These are phyloP conservation scores for Cyprinodon tularosa DNA, from an alignment of 2,113 vertebrate species.

Conservation along the genomic window DNA sequence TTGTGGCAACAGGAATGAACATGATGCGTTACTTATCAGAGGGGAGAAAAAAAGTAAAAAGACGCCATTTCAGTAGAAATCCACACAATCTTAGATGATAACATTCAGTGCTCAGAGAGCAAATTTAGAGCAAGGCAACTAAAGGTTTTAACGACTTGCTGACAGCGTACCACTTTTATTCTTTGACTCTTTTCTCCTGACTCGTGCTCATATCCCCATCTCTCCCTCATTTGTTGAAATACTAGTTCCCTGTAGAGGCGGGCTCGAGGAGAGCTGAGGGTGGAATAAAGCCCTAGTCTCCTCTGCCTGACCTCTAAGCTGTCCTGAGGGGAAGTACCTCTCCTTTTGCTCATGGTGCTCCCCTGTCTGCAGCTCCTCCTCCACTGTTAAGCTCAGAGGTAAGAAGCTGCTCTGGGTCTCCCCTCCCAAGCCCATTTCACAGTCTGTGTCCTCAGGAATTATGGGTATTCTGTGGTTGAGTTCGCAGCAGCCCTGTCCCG, in stretches of 20 bases:
- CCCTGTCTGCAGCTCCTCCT: slow-evolving; percentile 59
- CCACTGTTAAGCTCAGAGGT: slow-evolving; percentile 61
- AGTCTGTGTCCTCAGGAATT: slow-evolving; percentile 94
- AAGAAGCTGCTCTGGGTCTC: slow-evolving; percentile 70
- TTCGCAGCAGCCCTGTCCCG: slow-evolving; percentile 84
- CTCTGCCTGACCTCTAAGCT: slow-evolving; percentile 73
- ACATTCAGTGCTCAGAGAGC: slow-evolving; percentile 70
- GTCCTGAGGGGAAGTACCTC: slow-evolving; percentile 74
- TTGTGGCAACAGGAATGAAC: slow-evolving; percentile 72
- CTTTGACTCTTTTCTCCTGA: slow-evolving; percentile 13
- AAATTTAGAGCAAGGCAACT: slow-evolving; percentile 73
- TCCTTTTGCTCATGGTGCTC: slow-evolving; percentile 71
- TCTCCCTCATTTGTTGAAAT: slow-evolving; percentile 68
- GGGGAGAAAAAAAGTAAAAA: slow-evolving; percentile 33
- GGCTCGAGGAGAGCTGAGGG: slow-evolving; percentile 64
- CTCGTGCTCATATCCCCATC: slow-evolving; percentile 50
- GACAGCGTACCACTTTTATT: slow-evolving; percentile 52
- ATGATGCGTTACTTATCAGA: slow-evolving; percentile 31
- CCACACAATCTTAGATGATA: slow-evolving; percentile 69
- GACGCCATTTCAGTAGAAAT: slow-evolving; percentile 73
- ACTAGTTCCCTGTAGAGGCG: slow-evolving; percentile 64
- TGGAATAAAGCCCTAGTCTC: slow-evolving; percentile 80
- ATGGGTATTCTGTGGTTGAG: slow-evolving; percentile 91
- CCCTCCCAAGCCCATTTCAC: slow-evolving; percentile 77
- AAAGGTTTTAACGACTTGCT: slow-evolving; percentile 63